phyloP scores from a whole-genome alignment of 2,113 vertebrate genomes.

The Mobula hypostoma region DNA sequence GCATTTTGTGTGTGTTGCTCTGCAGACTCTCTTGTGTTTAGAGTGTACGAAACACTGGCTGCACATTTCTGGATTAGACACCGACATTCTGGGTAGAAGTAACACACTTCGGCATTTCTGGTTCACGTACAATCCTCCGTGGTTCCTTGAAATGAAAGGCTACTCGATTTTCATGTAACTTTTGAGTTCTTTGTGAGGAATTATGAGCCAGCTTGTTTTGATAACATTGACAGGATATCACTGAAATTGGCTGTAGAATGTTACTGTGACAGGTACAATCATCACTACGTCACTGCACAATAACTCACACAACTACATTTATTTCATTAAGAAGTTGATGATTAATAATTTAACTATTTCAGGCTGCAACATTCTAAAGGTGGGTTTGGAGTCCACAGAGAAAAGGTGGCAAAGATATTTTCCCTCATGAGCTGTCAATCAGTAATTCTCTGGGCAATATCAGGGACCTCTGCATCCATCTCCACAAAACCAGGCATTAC shows the following conservation, averaged over 20 bases:
- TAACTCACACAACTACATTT: neutral
- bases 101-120: neutral
- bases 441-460: neutral
- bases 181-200: neutral
- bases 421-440: neutral
- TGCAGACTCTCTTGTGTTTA: too few relatives aligned
- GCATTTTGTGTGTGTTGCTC: too few relatives aligned
- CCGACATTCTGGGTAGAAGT: neutral
- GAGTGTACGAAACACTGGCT: too few relatives aligned
- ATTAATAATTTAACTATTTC: neutral
- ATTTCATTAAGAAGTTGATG: neutral
- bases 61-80: neutral
- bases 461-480: neutral
- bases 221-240: neutral
- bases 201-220: neutral
- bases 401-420: neutral
- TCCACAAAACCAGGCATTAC: neutral
- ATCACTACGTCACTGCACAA: neutral
- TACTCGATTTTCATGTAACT: neutral
- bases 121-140: neutral
- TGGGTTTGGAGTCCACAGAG: neutral
- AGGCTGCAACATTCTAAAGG: neutral
- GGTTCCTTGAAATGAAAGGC: neutral
- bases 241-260: neutral
- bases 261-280: constrained; percentile 6